Percentiles rank a stretch among this genome's conserved stretches.
Conservation (phyloP, 2,113 vertebrate species). For the Hydropotes inermis region DNA sequence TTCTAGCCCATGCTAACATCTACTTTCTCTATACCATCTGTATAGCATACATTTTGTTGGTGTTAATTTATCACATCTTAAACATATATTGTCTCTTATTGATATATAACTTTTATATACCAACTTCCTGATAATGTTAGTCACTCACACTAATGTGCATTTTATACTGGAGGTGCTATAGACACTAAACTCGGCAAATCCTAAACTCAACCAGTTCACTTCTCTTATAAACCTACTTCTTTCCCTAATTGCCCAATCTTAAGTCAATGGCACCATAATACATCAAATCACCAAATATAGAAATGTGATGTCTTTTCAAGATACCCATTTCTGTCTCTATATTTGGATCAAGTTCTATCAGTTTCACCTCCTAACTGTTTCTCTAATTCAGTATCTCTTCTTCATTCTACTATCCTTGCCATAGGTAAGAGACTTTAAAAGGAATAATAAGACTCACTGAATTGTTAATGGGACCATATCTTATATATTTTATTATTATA, state of each 20-base stretch:
- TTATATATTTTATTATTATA: conserved; percentile 13
- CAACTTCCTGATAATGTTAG: background rate
- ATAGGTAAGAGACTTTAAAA: background rate
- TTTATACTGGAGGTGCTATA: background rate
- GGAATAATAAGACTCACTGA: background rate
- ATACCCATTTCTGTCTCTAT: background rate
- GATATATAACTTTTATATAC: background rate
- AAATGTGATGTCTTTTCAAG: background rate
- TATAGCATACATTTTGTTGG: background rate
- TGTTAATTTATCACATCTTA: background rate
- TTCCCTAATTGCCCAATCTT: background rate
- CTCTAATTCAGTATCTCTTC: background rate
- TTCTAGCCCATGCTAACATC: background rate
- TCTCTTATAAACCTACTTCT: background rate
- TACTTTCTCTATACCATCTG: background rate
- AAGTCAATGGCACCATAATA: background rate
- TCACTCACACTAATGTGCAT: background rate
- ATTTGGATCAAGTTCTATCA: background rate
- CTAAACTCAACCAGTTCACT: background rate
- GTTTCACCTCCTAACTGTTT: background rate
- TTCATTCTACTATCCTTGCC: background rate
- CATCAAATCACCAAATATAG: background rate
- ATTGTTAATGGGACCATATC: background rate
- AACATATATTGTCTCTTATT: background rate
- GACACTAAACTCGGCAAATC: background rate